A percentile compares a stretch with the other conserved stretches of the same genome.
Evolutionary conservation across 1,140 invertebrate species (phyloP).

Genomic region (Cydia fagiglandana): DNA sequence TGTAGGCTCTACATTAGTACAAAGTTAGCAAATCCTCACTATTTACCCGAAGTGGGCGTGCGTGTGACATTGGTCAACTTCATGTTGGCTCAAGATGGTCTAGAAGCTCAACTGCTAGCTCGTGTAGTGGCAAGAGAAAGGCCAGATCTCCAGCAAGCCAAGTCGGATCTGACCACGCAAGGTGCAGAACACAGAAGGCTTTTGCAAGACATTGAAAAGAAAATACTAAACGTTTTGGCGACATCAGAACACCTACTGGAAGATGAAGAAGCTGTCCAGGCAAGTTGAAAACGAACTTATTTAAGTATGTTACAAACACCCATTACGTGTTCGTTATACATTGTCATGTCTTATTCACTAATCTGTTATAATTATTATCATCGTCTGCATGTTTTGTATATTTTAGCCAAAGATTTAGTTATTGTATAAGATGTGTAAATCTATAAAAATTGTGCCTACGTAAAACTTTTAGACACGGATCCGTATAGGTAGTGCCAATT

Average conservation of each 20-base stretch:
- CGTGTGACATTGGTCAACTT: conserved; percentile 96
- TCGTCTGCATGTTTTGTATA: no score
- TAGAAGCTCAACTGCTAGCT: conserved; percentile 94
- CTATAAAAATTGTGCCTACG: no score
- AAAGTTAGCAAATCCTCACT: conserved; percentile 95
- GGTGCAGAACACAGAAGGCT: conserved; percentile 94
- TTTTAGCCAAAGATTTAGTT: no score
- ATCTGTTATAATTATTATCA: no score
- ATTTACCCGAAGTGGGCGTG: conserved; percentile 93
- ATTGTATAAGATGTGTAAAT: no score
- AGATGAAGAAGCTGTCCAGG: conserved; percentile 95
- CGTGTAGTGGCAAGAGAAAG: conserved; percentile 95
- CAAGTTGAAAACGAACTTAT: conserved; percentile 35
- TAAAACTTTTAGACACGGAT: no score
- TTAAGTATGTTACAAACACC: no score
- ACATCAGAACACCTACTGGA: conserved; percentile 96
- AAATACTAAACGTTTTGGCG: conserved; percentile 89
- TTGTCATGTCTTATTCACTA: no score
- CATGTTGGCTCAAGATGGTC: conserved; percentile 92
- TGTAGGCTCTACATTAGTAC: conserved; percentile 95
- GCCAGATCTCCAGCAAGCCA: conserved; percentile 95
- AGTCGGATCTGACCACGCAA: conserved; percentile 93
- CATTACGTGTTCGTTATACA: no score
- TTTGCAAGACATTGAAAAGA: conserved; percentile 96
- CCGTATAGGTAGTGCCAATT: no score